Base-by-base conservation (phyloP, 2,797 vertebrate genomes). In the Rhinichthys osculus region DNA sequence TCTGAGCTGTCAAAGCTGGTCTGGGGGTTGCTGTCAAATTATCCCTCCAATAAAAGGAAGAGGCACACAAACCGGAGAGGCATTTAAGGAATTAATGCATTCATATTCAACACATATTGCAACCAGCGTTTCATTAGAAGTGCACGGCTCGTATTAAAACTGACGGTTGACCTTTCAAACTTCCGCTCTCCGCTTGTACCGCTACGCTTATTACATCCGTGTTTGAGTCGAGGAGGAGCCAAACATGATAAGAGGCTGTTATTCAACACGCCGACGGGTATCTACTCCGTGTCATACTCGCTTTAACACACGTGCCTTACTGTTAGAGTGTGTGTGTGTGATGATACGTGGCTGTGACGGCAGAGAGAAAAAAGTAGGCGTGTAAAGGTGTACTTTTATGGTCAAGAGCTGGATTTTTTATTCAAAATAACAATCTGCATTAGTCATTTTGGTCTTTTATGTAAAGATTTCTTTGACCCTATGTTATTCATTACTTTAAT, bases 11-110 rank as follows among this genome's bases (percentile, higher is more conserved):
- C 95, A 95, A 92, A 92, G 92, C 94, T 91, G 92, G 93, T 94
- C 94, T 94, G 94, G 95, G 96, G 94, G 93, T 95, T 95, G 94
- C 95, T 97, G 96, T 97, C 96, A 97, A 95, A 96, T 95, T 95
- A 96, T 96, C 94, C 95, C 95, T 92, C 95, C 94, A 95, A 94
- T 94, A 95, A 95, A 95, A 92, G 89, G 92, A 94, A 91, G 90
- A 93, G 91, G 93, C 89, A 92, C 90, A 93, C 93, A 96, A 95
- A 96, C 95, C 94, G 94, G 93, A 95, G 95, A 96, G 91, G 93
- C 92, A 92, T 96, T 96, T 95, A 88, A 96, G 96, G 95, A 97
- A 97, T 96, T 94, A 97, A 96, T 94, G 94, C 93, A 92, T 95
- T 95, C 94, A 89, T 95, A 96, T 96, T 96, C 94, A 96, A 97